A percentile compares a stretch with the other conserved stretches of the same genome.
These are phyloP conservation scores for Myanophis thanlyinensis DNA, from an alignment of 2,113 vertebrate species.

Conservation along the genomic window DNA sequence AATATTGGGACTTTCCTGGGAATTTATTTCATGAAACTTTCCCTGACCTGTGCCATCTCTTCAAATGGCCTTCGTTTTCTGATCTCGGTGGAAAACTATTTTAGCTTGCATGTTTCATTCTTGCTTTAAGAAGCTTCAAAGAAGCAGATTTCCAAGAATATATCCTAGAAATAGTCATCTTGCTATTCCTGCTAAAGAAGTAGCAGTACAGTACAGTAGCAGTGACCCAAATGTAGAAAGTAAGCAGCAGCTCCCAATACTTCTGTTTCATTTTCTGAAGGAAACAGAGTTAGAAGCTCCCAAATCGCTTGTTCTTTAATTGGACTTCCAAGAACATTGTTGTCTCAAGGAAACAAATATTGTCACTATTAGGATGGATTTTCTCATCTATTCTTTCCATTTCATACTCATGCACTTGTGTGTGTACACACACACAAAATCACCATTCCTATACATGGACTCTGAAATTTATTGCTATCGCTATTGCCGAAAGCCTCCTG, in stretches of 20 bases:
- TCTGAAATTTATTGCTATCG: neutral
- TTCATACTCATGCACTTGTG: constrained; percentile 13
- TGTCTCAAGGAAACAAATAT: constrained; percentile 62
- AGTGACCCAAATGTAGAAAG: constrained; percentile 57
- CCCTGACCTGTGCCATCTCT: constrained; percentile 26
- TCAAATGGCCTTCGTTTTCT: neutral
- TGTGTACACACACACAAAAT: neutral
- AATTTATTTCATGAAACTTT: constrained; percentile 48
- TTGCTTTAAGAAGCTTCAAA: neutral
- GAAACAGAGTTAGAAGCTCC: neutral
- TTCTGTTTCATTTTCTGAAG: constrained; percentile 3
- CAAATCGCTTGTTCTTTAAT: constrained; percentile 38
- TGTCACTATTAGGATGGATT: constrained; percentile 18
- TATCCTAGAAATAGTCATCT: constrained; percentile 1
- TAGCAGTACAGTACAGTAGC: no score
- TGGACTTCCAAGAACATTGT: constrained; percentile 63
- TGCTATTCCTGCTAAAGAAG: constrained; percentile 41
- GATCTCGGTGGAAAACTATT: neutral
- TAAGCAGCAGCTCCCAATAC: constrained; percentile 54
- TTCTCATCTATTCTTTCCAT: constrained; percentile 54
- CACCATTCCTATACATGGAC: constrained; percentile 4
- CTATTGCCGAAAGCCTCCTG: neutral
- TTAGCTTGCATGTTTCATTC: neutral
- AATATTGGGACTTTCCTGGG: constrained; percentile 33
- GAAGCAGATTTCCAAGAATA: constrained; percentile 16